Conservation (phyloP, 2,113 vertebrate genomes). For the Mystacornis crossleyi region DNA sequence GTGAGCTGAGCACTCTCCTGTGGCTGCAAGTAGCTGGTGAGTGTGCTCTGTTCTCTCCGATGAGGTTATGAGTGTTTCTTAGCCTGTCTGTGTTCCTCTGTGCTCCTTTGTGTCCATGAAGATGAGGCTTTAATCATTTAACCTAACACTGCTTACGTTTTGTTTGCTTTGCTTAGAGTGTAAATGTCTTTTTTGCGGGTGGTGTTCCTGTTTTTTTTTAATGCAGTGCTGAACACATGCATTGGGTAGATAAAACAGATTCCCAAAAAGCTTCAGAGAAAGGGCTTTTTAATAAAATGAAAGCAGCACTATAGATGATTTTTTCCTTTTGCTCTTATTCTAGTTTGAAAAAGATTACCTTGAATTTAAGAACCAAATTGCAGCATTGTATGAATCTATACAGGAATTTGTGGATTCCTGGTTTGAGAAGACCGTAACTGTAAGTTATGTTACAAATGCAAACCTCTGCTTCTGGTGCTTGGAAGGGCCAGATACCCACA, state of each 20-base stretch:
- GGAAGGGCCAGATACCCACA: background rate
- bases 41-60: background rate
- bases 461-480: background rate
- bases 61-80: background rate
- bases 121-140: background rate
- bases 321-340: background rate
- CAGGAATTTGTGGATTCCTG: slow-evolving; percentile 79
- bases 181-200: background rate
- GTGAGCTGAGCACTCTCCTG: background rate
- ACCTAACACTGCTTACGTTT: background rate
- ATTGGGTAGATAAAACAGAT: background rate
- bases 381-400: slow-evolving; percentile 75
- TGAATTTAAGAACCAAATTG: slow-evolving; percentile 81
- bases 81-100: background rate
- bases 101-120: background rate
- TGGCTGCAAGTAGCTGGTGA: background rate
- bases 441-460: slow-evolving; percentile 64
- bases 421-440: slow-evolving; percentile 73
- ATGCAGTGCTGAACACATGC: background rate
- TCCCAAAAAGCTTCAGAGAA: background rate
- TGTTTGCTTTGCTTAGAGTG: background rate
- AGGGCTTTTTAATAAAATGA: background rate
- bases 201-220: background rate
- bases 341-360: slow-evolving; percentile 86
- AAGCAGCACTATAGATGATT: background rate